phyloP scores from a whole-genome alignment of 2,888 invertebrate species.

The Chrysodeixis includens region DNA sequence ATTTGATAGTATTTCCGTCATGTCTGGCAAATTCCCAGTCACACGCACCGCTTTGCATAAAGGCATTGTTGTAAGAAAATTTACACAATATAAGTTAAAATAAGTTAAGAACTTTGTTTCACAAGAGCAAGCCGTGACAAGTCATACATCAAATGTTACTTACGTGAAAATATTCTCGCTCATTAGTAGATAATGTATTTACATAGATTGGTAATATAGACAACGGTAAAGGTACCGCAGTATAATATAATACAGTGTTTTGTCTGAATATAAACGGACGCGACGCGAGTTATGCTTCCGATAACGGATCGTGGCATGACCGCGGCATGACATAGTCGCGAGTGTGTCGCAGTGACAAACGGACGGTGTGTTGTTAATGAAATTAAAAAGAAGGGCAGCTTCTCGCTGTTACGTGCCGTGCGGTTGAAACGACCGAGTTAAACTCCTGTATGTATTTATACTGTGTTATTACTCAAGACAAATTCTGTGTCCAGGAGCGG shows the following conservation, averaged over 20 bases:
- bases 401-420: too few relatives aligned
- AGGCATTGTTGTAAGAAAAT: constrained; percentile 70
- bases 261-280: too few relatives aligned
- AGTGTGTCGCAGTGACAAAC: too few relatives aligned
- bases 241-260: too few relatives aligned
- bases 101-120: constrained; percentile 35
- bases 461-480: constrained; percentile 22
- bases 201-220: constrained; percentile 45
- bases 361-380: too few relatives aligned
- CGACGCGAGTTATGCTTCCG: too few relatives aligned
- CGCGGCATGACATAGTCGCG: too few relatives aligned
- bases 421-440: too few relatives aligned
- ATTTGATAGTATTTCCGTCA: constrained; percentile 36
- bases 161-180: constrained; percentile 37
- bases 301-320: too few relatives aligned
- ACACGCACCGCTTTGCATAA: constrained; percentile 73
- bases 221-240: constrained; percentile 24
- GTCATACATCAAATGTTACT: constrained; percentile 37
- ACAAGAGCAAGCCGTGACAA: constrained; percentile 41
- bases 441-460: too few relatives aligned
- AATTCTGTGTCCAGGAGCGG: constrained; percentile 29
- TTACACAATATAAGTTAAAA: constrained; percentile 57
- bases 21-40: constrained; percentile 69
- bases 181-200: constrained; percentile 41
- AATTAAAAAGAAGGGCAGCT: too few relatives aligned